A percentile compares a stretch with the other conserved stretches of the same genome.
Conservation (phyloP, 35 echinoderm and acorn worm species). For the Apostichopus parvimensis region DNA sequence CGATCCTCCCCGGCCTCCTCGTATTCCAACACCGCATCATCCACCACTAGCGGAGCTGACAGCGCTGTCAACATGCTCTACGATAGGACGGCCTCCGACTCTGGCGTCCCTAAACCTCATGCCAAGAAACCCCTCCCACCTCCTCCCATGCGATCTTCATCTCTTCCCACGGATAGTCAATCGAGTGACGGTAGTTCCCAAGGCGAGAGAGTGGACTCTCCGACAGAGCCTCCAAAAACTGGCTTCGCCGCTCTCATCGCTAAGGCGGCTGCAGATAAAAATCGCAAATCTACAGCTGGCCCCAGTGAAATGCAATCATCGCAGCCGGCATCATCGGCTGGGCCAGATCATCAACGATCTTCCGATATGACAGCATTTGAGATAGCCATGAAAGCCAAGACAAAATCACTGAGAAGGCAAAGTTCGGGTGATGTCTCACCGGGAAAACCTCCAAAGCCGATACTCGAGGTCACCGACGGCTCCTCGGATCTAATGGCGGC, state of each 20-base stretch:
- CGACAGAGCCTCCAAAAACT: constrained; percentile 9
- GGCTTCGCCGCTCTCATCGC: constrained; percentile 66
- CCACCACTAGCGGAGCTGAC: constrained; percentile 67
- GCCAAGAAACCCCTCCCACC: constrained; percentile 31
- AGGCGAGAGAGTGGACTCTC: constrained; percentile 27
- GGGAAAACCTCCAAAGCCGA: background rate
- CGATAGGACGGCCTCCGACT: constrained; percentile 60
- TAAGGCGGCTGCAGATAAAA: constrained; percentile 55
- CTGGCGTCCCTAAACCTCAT: background rate
- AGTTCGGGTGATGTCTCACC: constrained; percentile 7
- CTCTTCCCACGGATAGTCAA: background rate
- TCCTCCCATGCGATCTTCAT: constrained; percentile 34
- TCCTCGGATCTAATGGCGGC: constrained; percentile 62
- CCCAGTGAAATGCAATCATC: background rate
- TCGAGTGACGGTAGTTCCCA: background rate
- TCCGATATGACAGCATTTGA: constrained; percentile 58
- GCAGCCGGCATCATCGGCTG: background rate
- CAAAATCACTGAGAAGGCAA: constrained; percentile 17
- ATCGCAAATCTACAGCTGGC: background rate
- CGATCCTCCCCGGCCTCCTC: constrained; percentile 78
- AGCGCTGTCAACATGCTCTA: constrained; percentile 68
- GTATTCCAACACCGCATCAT: constrained; percentile 65
- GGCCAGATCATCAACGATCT: background rate
- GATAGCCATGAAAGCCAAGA: constrained; percentile 75
- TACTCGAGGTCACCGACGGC: constrained; percentile 12